Base-by-base conservation (phyloP, 2,797 vertebrate species). In the Fundulus diaphanus region DNA sequence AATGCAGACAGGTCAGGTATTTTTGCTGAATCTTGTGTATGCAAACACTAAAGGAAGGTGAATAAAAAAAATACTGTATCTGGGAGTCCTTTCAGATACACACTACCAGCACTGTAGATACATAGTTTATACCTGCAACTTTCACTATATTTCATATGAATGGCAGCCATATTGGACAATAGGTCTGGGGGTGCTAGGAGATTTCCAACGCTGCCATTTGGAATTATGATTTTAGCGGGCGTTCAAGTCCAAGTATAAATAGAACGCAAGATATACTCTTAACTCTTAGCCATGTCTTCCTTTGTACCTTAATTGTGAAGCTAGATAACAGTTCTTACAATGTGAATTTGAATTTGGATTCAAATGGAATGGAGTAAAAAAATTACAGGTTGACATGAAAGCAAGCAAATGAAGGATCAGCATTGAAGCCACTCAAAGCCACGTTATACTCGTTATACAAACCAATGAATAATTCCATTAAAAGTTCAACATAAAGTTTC, bases 281-380 rank as follows among this genome's bases (percentile, higher is more conserved):
- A 35, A 48, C 5, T 49, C 33, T 31, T 68, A 48, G 29, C 16
- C 24, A 13, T 44, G 31, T 46, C 3, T 29, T 56, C 22, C 44
- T 52, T 54, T 63, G 48, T 59, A 40, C 57, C 81, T 83, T 71
- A 9, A 63, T 22, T 70, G 74, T 84, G 78, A 73, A 87, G 61
- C 61, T 31, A 37, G 11, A 40, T 20, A 24, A 40, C 3, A 86
- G 72, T 87, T 90, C 91, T 90, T 84, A 91, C 78, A 84, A 84
- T 76, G 81, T 77, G 84, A 85, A 87, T 82, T 86, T 85, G 86
- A 81, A 90, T 89, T 87, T 85, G 91, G 82, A 89, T 82, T 90
- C 85, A 86, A 40, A 33, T 74, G 63, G 63, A 70, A 70, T 76
- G 66, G 76, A 75, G 78, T 75, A 48, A 68, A 76, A 70, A 72